Percentiles rank a stretch among this genome's conserved stretches.
These are phyloP conservation scores for Zoanthus solanderi DNA, from an alignment of 92 coral and sea anemone species.

Conservation along the genomic window DNA sequence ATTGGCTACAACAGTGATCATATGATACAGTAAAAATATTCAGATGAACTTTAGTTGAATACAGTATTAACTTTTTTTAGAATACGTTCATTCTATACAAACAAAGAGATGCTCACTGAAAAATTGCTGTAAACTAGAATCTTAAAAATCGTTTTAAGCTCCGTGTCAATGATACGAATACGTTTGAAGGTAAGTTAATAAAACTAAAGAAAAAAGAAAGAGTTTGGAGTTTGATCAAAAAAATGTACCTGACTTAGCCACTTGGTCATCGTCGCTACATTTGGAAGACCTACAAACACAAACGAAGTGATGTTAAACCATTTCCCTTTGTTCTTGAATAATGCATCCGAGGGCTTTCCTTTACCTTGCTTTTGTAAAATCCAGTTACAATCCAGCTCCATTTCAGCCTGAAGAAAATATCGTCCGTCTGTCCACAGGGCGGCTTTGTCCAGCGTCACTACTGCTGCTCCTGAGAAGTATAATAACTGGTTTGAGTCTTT, in stretches of 20 bases:
- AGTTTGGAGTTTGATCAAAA: neutral
- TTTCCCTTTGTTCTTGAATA: neutral
- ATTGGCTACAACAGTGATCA: neutral
- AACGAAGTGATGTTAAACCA: neutral
- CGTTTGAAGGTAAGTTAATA: no score
- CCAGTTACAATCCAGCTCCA: slow-evolving; percentile 98
- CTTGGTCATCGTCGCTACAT: slow-evolving; percentile 62
- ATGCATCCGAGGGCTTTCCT: neutral
- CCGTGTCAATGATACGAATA: no score
- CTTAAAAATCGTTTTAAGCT: no score
- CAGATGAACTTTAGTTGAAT: no score
- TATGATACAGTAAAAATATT: no score
- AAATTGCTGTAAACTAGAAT: no score
- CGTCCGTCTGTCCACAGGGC: slow-evolving; percentile 98
- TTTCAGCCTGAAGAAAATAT: slow-evolving; percentile 89
- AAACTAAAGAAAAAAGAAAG: no score
- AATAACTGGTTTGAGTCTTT: neutral
- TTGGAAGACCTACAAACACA: slow-evolving; percentile 53
- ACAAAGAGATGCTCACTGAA: no score
- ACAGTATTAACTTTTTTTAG: no score
- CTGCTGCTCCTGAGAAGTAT: slow-evolving; percentile 73
- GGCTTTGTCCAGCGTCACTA: slow-evolving; percentile 71
- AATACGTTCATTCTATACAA: no score
- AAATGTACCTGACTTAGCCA: slow-evolving; percentile 72
- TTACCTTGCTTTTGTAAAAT: slow-evolving; percentile 80